phyloP scores from a whole-genome alignment of 2,797 vertebrate species.

The Aphelocoma californica region DNA sequence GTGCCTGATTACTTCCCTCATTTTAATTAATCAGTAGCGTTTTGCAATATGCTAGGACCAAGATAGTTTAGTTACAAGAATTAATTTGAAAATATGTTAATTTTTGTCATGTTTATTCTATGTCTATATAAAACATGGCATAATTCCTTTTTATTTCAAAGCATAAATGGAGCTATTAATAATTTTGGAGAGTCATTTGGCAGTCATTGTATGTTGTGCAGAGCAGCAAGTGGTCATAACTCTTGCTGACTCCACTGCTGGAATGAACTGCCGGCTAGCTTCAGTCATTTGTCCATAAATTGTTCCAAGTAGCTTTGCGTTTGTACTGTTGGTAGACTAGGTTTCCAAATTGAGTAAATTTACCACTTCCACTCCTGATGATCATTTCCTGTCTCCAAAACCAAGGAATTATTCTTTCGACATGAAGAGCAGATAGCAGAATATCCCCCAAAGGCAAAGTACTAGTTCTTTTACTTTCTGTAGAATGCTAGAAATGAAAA shows the following conservation, averaged over 20 bases:
- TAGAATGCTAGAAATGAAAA: not conserved
- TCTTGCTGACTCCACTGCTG: not conserved
- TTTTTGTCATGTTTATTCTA: not conserved
- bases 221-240: not conserved
- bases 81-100: not conserved
- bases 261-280: not conserved
- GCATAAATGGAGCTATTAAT: not conserved
- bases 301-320: not conserved
- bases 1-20: not conserved
- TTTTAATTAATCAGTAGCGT: not conserved
- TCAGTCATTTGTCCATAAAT: not conserved
- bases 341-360: not conserved
- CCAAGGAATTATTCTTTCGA: not conserved
- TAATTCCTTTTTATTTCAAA: not conserved
- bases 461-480: not conserved
- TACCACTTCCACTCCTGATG: not conserved
- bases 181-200: not conserved
- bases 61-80: not conserved
- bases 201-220: not conserved
- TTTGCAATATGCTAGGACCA: not conserved
- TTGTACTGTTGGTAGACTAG: not conserved
- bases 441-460: not conserved
- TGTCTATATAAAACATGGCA: not conserved
- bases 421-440: not conserved
- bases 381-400: not conserved